A percentile compares a stretch with the other conserved stretches of the same genome.
Evolutionary conservation across 2,888 invertebrate species (phyloP).

Genomic region (Calliopum simillimum): DNA sequence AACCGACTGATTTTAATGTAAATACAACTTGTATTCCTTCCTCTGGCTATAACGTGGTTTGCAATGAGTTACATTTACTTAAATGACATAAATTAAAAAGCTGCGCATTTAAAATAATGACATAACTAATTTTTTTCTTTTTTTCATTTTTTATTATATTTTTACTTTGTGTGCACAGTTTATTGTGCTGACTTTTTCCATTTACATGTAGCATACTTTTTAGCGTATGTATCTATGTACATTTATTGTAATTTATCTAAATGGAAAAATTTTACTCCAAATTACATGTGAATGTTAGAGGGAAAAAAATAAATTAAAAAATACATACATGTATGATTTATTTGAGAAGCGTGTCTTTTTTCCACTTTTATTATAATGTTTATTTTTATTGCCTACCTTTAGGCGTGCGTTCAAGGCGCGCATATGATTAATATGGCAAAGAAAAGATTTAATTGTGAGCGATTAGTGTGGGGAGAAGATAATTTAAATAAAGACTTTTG

Average conservation of each 20-base stretch:
- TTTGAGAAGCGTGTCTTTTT: constrained; percentile 32
- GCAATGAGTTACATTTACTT: constrained; percentile 48
- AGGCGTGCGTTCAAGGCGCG: no score
- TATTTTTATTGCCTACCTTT: not conserved
- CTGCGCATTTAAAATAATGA: constrained; percentile 53
- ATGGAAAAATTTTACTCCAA: not conserved
- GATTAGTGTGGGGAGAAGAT: not conserved
- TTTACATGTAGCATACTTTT: no score
- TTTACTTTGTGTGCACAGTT: constrained; percentile 14
- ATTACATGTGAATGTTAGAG: no score
- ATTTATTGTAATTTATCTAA: constrained; percentile 32
- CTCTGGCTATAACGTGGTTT: constrained; percentile 40
- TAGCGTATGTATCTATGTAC: not conserved
- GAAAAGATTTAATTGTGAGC: not conserved
- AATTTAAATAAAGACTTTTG: not conserved
- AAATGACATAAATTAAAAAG: constrained; percentile 59
- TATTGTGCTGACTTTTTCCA: no score
- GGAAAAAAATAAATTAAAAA: no score
- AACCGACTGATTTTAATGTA: constrained; percentile 14
- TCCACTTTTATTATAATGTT: not conserved
- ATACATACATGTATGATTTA: constrained; percentile 2
- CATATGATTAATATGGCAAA: not conserved
- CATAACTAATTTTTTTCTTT: constrained; percentile 50
- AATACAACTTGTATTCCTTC: not conserved
- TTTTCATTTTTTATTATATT: constrained; percentile 24